Percentiles rank a stretch among this genome's conserved stretches.
These are phyloP conservation scores for Drosophila triauraria DNA, from an alignment of 1,140 invertebrate species.

Conservation along the genomic window DNA sequence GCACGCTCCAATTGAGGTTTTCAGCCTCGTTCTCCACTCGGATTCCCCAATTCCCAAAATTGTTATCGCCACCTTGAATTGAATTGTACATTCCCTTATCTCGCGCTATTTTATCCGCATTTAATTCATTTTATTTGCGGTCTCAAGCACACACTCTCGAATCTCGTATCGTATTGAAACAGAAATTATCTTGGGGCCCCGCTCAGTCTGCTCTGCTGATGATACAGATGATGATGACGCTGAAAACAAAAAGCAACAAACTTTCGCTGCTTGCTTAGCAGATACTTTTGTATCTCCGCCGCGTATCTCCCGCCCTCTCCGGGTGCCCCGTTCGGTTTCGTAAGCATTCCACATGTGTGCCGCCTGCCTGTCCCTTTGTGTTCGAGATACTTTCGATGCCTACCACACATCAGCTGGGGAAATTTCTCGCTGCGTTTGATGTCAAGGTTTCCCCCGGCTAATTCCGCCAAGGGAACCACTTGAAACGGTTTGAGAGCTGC, in stretches of 20 bases:
- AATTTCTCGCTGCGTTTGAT: conserved; percentile 73
- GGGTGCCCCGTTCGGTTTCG: conserved; percentile 28
- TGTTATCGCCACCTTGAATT: conserved; percentile 48
- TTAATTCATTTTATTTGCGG: conserved; percentile 50
- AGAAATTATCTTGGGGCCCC: conserved; percentile 38
- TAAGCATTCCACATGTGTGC: conserved; percentile 46
- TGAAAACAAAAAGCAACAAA: conserved; percentile 56
- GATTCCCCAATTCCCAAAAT: conserved; percentile 42
- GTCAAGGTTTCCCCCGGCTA: conserved; percentile 69
- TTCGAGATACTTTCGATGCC: conserved; percentile 61
- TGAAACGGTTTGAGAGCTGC: conserved; percentile 43
- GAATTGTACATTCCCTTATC: conserved; percentile 35
- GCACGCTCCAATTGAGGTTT: conserved; percentile 73
- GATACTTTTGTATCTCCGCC: conserved; percentile 48
- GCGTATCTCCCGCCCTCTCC: not conserved
- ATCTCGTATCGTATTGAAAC: not conserved
- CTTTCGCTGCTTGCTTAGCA: conserved; percentile 59
- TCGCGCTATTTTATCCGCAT: conserved; percentile 35
- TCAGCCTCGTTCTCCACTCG: conserved; percentile 36
- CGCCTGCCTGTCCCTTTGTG: conserved; percentile 34
- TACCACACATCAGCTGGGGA: conserved; percentile 57
- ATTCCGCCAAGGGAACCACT: conserved; percentile 38
- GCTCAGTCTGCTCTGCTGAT: conserved; percentile 55
- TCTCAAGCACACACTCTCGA: not conserved
- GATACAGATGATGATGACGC: conserved; percentile 40